Conservation (phyloP, 2,113 vertebrate genomes). For the Castor canadensis region DNA sequence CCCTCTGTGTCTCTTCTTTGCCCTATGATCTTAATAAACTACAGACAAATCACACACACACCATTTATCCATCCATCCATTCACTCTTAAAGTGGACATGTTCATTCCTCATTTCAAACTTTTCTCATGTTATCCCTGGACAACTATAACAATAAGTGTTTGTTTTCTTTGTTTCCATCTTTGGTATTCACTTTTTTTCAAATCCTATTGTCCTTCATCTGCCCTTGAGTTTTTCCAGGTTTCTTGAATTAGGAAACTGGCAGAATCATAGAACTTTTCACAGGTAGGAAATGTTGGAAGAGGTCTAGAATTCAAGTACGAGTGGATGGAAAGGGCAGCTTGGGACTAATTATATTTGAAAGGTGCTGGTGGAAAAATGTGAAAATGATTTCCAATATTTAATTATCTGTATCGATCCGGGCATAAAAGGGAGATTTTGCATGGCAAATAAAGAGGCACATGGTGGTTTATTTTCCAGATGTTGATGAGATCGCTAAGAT, state of each 20-base stretch:
- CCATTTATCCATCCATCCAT: neutral
- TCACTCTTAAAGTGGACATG: neutral
- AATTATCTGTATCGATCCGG: neutral
- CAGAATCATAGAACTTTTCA: neutral
- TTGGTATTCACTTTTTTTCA: neutral
- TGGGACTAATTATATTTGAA: neutral
- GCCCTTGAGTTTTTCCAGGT: neutral
- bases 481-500: neutral
- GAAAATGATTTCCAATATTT: neutral
- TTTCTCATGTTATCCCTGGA: neutral
- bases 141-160: neutral
- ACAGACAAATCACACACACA: neutral
- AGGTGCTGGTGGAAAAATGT: neutral
- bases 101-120: neutral
- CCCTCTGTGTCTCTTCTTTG: neutral
- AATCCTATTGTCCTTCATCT: neutral
- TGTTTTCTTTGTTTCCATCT: neutral
- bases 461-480: neutral
- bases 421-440: neutral
- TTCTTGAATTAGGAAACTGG: neutral
- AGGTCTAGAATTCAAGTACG: neutral
- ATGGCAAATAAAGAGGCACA: neutral
- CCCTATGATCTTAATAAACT: neutral
- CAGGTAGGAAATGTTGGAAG: neutral
- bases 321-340: neutral